These are phyloP conservation scores for Eristalis arbustorum DNA, from an alignment of 2,888 invertebrate species.

Conservation along the genomic window DNA sequence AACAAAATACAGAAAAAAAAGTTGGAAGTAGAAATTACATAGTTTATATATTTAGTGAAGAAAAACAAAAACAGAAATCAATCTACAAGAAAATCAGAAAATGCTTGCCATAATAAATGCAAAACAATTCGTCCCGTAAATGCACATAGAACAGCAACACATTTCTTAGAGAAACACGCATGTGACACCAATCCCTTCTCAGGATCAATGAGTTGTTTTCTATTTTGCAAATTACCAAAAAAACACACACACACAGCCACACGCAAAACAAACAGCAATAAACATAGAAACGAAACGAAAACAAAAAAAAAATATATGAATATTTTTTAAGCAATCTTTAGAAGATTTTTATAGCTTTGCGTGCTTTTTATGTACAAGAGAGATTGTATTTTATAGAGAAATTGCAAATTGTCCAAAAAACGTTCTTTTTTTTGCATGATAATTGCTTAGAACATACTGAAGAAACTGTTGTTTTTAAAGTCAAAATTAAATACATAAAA, in stretches of 20 bases:
- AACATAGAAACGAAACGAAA: slow-evolving; percentile 22
- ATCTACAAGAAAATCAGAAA: background rate
- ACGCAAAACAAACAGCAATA: background rate
- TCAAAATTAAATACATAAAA: slow-evolving; percentile 31
- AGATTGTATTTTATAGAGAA: slow-evolving; percentile 67
- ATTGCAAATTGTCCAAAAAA: slow-evolving; percentile 66
- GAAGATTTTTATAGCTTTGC: slow-evolving; percentile 70
- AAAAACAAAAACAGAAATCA: slow-evolving; percentile 10
- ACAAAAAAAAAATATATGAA: slow-evolving; percentile 12
- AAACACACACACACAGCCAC: background rate
- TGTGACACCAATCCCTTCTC: slow-evolving; percentile 67
- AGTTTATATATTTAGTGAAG: background rate
- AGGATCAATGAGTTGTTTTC: slow-evolving; percentile 70
- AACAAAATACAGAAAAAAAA: background rate
- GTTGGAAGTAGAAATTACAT: slow-evolving; percentile 52
- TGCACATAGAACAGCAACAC: slow-evolving; percentile 60
- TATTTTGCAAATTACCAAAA: slow-evolving; percentile 55
- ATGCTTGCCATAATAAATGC: slow-evolving; percentile 69
- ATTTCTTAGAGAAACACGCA: slow-evolving; percentile 55
- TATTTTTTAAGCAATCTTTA: slow-evolving; percentile 67
- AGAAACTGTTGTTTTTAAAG: slow-evolving; percentile 26
- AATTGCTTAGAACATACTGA: slow-evolving; percentile 31
- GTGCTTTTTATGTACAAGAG: slow-evolving; percentile 68
- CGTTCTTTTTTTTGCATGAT: slow-evolving; percentile 40
- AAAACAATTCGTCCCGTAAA: slow-evolving; percentile 67